Percentiles rank a stretch among this genome's conserved stretches.
Conservation (phyloP, 2,113 vertebrate genomes). For the Chinchilla lanigera region DNA sequence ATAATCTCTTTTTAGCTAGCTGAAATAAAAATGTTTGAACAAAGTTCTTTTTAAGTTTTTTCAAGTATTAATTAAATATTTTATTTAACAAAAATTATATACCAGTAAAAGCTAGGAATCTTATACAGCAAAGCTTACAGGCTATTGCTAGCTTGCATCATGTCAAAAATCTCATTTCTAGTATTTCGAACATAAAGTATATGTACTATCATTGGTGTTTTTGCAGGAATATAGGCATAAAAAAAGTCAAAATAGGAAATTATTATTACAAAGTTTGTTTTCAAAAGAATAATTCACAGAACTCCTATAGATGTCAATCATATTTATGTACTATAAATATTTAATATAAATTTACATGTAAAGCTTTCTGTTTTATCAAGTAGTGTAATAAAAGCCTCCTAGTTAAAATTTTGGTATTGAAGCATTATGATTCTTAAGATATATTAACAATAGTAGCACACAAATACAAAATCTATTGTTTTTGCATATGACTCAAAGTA, state of each 20-base stretch:
- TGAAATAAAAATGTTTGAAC: slow-evolving; percentile 70
- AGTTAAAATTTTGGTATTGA: not conserved
- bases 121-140: slow-evolving; percentile 15
- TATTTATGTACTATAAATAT: not conserved
- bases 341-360: slow-evolving; percentile 1
- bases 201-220: not conserved
- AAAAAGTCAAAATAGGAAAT: slow-evolving; percentile 40
- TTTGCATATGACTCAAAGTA: not conserved
- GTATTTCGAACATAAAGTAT: not conserved
- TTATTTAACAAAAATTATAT: slow-evolving; percentile 68
- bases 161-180: slow-evolving; percentile 34
- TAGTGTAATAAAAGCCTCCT: not conserved
- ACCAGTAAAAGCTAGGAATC: not conserved
- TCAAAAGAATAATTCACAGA: not conserved
- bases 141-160: not conserved
- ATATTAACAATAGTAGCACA: not conserved
- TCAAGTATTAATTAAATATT: slow-evolving; percentile 71
- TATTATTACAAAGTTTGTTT: not conserved
- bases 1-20: slow-evolving; percentile 73
- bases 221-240: not conserved
- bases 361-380: not conserved
- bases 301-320: not conserved
- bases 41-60: not conserved
- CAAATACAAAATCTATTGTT: not conserved
- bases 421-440: slow-evolving; percentile 7